Base-by-base conservation (phyloP, 1,140 invertebrate genomes). In the Heterodera carotae region DNA sequence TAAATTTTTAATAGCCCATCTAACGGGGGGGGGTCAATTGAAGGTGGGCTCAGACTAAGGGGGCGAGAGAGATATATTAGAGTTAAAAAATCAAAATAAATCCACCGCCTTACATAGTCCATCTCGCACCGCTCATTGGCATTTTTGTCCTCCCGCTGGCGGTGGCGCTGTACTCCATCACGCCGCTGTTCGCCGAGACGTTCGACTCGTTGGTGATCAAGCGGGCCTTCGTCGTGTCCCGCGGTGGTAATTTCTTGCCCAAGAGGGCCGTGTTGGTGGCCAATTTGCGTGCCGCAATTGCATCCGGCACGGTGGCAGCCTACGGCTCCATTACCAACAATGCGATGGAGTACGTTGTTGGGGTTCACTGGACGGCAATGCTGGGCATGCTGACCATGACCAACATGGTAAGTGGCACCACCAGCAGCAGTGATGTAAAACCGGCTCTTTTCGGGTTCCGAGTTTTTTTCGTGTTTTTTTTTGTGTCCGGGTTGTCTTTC, bases 171-270 rank as follows among this genome's bases (percentile, higher is more conserved):
- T 56, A 62, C 29, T 74, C 72, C 27, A 29, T 33, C 33, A 74
- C 72, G 22, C 72, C 72, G 34, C 72, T 74, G 59, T 31, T 74
- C 34, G 72, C 72, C 0, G 72, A 74, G 39, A 74, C 72, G 59
- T 74, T 74, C 25, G 72, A 74, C 36, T 74, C 72, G 31, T 33
- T 74, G 59, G 25, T 74, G 39, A 74, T 74, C 39, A 74, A 74
- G 64, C 43, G 72, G 64, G 36, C 59, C 12, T 15, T 74, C 12
- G 33, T n/a, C 34, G 25, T 36, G n/a, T 56, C 36, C n/a, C 56
- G 59, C 1, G 72, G 72, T 22, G 72, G 25, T 18, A 10, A 12
- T 7, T n/a, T 74, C 25, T 62, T 59, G 31, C 72, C 72, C 22
- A 29, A 15, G 15, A 59, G 1, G 33, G 59, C 64, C 22, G 22